Base-by-base conservation (phyloP, 2,113 vertebrate genomes). In the Pandion haliaetus region DNA sequence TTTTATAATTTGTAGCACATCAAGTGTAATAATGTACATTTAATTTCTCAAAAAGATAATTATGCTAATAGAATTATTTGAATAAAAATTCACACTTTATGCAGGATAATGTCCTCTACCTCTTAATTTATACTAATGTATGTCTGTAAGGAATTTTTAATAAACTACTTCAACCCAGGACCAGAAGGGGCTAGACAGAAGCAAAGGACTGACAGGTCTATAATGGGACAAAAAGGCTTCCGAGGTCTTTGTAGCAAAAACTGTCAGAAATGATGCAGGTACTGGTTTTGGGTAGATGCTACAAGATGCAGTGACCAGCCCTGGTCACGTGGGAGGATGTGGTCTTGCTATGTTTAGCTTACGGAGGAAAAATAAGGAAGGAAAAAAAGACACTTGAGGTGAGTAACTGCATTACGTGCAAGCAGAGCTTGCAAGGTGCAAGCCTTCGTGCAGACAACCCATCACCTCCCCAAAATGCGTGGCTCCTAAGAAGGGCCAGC, bases 41-140 rank as follows among this genome's bases (percentile, higher is more conserved):
- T 98, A 98, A 98, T 98, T 98, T 98, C 88, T 97, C 74, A 94
- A 96, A 98, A 98, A 98, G 93, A 98, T 98, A 97, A 98, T 98
- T 98, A 98, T 97, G 97, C 90, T 98, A 98, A 98, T 98, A 97
- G 95, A 98, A 98, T 98, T 97, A 97, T 98, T 98, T 98, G 96
- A 98, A 98, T 97, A 98, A 98, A 98, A 98, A 97, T 97, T 96
- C 96, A 91, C 90, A 96, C 92, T 98, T 96, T 96, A 54, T 23
- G 4, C 63, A 93, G 91, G 94, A 97, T 97, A 97, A 97, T 96
- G 92, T 97, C 95, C 91, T 97, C 77, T 97, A 97, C 81, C 74
- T 98, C 82, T 86, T 97, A 97, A 98, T 98, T 98, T 98, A 96
- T 96, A 97, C 96, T 98, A 98, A 96, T 97, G 77, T 66, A 97